Conservation (phyloP, 23 tunicate species). For the Pegea sp. region DNA sequence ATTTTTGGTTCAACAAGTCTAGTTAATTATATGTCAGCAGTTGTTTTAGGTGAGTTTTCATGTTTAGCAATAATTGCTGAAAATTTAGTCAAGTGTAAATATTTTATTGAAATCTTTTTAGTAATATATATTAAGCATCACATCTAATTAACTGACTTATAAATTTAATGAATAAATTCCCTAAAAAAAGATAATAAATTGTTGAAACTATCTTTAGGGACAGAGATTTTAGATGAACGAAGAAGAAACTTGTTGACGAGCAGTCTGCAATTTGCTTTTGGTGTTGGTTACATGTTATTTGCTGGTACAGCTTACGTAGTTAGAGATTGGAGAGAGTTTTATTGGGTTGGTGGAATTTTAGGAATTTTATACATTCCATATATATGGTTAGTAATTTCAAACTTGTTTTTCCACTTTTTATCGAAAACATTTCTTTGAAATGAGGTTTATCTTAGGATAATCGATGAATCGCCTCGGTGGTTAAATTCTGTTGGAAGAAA, state of each 20-base stretch:
- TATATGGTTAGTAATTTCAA: constrained; percentile 2
- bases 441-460: background rate
- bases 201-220: background rate
- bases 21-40: constrained; percentile 8
- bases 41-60: constrained; percentile 3
- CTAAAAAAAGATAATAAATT: too few relatives aligned
- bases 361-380: constrained; percentile 8
- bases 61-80: background rate
- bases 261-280: background rate
- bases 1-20: constrained; percentile 3
- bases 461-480: constrained; percentile 16
- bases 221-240: background rate
- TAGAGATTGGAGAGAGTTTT: constrained; percentile 1
- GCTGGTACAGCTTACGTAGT: background rate
- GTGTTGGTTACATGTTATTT: constrained; percentile 3
- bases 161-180: too few relatives aligned
- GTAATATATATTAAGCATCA: too few relatives aligned
- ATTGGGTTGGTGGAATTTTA: background rate
- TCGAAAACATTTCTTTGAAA: background rate
- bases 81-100: too few relatives aligned
- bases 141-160: too few relatives aligned
- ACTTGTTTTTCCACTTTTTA: background rate
- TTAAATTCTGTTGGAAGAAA: constrained; percentile 3
- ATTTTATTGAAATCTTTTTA: too few relatives aligned
- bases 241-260: background rate